A percentile compares a stretch with the other conserved stretches of the same genome.
Evolutionary conservation across 2,888 invertebrate species (phyloP).

Genomic region (Scrobipalpa costella): DNA sequence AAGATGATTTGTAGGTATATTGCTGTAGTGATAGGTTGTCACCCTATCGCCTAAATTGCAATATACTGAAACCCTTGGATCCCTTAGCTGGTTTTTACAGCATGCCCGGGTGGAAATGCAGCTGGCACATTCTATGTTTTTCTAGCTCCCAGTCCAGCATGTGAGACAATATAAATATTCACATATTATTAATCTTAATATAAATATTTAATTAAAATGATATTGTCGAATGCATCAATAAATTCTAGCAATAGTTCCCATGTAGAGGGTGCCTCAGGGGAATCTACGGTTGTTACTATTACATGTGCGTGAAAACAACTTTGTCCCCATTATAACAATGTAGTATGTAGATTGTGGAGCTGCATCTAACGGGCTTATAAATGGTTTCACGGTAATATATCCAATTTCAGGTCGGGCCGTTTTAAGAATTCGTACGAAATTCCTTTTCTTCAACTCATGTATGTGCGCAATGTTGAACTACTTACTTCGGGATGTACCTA

Average conservation of each 20-base stretch:
- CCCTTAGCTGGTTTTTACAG: no score
- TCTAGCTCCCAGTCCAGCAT: no score
- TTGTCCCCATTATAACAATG: neutral
- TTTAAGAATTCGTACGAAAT: constrained; percentile 11
- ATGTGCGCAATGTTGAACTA: neutral
- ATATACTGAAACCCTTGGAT: no score
- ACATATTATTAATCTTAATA: no score
- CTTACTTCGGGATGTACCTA: neutral
- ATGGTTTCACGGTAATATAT: constrained; percentile 11
- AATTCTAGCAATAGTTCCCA: constrained; percentile 16
- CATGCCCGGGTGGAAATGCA: no score
- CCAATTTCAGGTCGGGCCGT: constrained; percentile 6
- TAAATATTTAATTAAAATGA: no score
- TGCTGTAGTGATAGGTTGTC: no score
- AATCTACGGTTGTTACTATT: constrained; percentile 16
- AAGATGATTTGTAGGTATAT: no score
- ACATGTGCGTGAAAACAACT: constrained; percentile 10
- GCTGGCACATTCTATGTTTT: no score
- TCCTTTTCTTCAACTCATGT: neutral
- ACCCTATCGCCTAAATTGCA: no score
- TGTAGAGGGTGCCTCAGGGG: constrained; percentile 6
- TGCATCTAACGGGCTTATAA: constrained; percentile 14
- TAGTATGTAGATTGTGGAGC: neutral
- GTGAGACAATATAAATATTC: no score
- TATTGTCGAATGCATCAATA: neutral